Evolutionary conservation across 2,797 vertebrate species (phyloP).

Genomic region (Sebastes wilsoni): DNA sequence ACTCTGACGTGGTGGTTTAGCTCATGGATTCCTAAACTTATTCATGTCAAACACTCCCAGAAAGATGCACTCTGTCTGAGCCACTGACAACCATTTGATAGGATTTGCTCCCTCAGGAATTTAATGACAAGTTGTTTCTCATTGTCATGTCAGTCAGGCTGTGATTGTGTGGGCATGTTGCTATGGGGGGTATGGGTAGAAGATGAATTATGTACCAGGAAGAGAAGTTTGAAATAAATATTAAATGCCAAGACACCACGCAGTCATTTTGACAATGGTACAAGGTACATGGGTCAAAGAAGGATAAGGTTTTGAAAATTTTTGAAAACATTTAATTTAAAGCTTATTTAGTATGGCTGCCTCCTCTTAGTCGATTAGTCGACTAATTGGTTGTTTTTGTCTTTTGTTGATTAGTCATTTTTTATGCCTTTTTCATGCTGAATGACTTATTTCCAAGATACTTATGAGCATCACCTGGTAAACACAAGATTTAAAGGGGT

Average conservation of each 20-base stretch:
- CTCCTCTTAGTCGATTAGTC: too few species aligned
- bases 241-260: not conserved
- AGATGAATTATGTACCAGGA: not conserved
- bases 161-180: not conserved
- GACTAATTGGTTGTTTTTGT: not conserved
- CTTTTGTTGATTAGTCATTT: not conserved
- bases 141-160: not conserved
- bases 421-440: too few species aligned
- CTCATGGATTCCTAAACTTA: not conserved
- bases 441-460: too few species aligned
- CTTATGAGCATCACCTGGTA: too few species aligned
- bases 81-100: not conserved
- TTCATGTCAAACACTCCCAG: not conserved
- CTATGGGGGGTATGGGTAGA: not conserved
- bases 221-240: not conserved
- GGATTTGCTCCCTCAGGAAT: not conserved
- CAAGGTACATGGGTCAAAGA: not conserved
- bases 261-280: not conserved
- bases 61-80: not conserved
- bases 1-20: not conserved
- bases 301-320: rapidly evolving
- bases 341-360: too few species aligned
- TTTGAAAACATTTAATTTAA: not conserved
- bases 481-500: too few species aligned
- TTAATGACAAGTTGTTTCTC: not conserved